phyloP scores from a whole-genome alignment of 1,140 invertebrate species.

The Nautilus pompilius region DNA sequence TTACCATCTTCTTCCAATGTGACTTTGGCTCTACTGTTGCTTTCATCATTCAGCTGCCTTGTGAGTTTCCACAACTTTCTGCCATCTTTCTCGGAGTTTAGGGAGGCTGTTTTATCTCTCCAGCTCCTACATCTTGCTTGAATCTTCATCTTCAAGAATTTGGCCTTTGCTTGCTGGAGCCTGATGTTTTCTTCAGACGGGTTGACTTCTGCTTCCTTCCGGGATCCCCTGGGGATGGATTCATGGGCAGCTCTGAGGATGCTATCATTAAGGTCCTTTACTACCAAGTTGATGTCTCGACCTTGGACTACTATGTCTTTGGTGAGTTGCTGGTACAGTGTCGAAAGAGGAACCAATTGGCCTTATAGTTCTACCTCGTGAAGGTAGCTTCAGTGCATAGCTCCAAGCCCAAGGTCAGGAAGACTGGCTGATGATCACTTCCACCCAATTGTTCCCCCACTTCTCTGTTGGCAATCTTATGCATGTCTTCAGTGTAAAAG shows the following conservation, averaged over 20 bases:
- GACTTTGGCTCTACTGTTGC: neutral
- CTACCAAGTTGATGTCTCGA: neutral
- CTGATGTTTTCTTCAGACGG: conserved; percentile 5
- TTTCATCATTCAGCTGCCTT: conserved; percentile 9
- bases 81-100: conserved; percentile 9
- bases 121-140: too few relatives aligned
- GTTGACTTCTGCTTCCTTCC: conserved; percentile 10
- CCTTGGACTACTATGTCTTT: neutral
- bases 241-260: conserved; percentile 9
- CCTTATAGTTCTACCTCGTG: conserved; percentile 12
- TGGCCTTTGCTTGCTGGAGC: too few relatives aligned
- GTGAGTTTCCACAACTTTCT: conserved; percentile 7
- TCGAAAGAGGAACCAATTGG: conserved; percentile 10
- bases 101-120: conserved; percentile 5
- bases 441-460: conserved; percentile 5
- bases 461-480: conserved; percentile 5
- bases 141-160: too few relatives aligned
- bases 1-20: neutral
- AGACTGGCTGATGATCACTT: conserved; percentile 1
- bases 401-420: neutral
- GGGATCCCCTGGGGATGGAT: conserved; percentile 3
- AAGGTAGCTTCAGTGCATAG: neutral
- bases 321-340: conserved; percentile 1
- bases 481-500: conserved; percentile 11
- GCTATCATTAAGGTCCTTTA: conserved; percentile 9